phyloP scores from a whole-genome alignment of 2,797 vertebrate genomes.

The Prionace glauca region DNA sequence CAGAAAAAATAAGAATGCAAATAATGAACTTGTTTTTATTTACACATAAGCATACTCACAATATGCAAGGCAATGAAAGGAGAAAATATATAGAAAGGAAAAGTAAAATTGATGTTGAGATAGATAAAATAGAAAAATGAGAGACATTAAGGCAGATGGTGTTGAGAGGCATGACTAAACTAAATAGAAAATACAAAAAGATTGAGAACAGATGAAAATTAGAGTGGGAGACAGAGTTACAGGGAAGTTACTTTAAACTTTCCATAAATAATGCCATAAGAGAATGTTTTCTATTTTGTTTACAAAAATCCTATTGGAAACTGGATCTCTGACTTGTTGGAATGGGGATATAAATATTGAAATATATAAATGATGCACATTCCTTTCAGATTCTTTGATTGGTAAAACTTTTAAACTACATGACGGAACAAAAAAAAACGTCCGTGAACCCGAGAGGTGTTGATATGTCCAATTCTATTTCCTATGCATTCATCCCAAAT shows the following conservation, averaged over 20 bases:
- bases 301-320: not conserved
- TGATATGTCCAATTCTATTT: not conserved
- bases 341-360: too few species aligned
- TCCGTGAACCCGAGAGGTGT: not conserved
- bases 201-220: not conserved
- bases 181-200: not conserved
- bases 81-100: not conserved
- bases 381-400: not conserved
- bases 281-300: not conserved
- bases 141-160: not conserved
- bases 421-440: not conserved
- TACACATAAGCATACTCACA: too few species aligned
- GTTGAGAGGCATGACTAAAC: not conserved
- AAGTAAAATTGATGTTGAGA: not conserved
- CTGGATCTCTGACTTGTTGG: not conserved
- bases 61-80: not conserved
- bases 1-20: not conserved
- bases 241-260: not conserved
- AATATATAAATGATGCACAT: not conserved
- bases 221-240: not conserved
- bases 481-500: not conserved
- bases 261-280: not conserved
- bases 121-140: not conserved
- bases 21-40: too few species aligned
- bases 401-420: not conserved